Base-by-base conservation (phyloP, 2,113 vertebrate genomes). In the Cephalopterus ornatus region DNA sequence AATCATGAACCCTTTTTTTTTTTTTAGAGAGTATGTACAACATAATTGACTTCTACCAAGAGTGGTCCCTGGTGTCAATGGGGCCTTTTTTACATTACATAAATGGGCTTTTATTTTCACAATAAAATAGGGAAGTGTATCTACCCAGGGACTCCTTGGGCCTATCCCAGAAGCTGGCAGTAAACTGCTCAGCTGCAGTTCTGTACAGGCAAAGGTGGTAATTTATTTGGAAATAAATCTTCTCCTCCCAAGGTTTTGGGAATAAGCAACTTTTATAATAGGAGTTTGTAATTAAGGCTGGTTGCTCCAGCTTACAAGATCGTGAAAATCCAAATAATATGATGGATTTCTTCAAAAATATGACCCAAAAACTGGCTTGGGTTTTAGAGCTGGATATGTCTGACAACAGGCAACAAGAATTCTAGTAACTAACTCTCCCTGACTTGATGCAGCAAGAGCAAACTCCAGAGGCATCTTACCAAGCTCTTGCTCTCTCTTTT, bases 81-180 rank as follows among this genome's bases (percentile, higher is more conserved):
- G 11, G 10, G 28, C 12, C 21, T 81, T 89, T 86, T 87, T 22
- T 81, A 52, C 22, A 22, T 30, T 33, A 55, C 16, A 35, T 67
- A 75, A 94, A 71, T 14, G 35, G 39, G 33, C 30, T 94, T 93
- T 92, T 80, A 84, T 74, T 96, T 92, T 80, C n/a, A 52, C 49
- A 74, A 7, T 35, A 56, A 88, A 72, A 67, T 6, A 82, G 27
- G 32, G 46, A 90, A 85, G 58, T 3, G 3, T 44, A 32, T 86
- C 56, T 94, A 74, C 19, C 21, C 21, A 86, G 39, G 13, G 32
- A 61, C 16, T 72, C 47, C 18, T 3, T 32, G 32, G 16, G 17
- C 23, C 28, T 30, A 47, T 74, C 56, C 32, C 23, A 76, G 62
- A 58, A 89, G 37, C 33, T 52, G 30, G 6, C 10, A 85, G n/a